phyloP scores from a whole-genome alignment of 2,888 invertebrate species.

The Exocentrus adspersus region DNA sequence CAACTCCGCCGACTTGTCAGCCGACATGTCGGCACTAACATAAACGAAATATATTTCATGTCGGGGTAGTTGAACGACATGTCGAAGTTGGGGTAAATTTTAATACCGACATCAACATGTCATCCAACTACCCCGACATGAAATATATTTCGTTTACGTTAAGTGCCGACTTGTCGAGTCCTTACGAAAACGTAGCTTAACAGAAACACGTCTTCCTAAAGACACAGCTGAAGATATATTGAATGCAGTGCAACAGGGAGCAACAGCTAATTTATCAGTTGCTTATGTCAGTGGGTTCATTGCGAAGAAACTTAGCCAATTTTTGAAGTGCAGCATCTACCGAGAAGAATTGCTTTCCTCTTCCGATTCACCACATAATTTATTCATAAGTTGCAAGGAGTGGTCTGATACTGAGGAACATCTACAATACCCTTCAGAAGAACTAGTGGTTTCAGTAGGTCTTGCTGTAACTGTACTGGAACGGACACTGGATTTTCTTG shows the following conservation, averaged over 20 bases:
- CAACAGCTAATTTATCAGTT: slow-evolving; percentile 23
- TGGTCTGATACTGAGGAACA: slow-evolving; percentile 14
- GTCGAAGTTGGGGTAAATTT: no score
- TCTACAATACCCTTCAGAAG: neutral
- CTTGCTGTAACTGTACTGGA: neutral
- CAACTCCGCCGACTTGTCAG: no score
- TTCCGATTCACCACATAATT: slow-evolving; percentile 15
- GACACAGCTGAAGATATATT: neutral
- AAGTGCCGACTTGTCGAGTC: no score
- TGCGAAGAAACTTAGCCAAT: slow-evolving; percentile 2
- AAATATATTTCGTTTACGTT: no score
- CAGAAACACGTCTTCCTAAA: neutral
- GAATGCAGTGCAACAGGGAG: neutral
- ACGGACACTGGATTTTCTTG: neutral
- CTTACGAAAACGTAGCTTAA: no score
- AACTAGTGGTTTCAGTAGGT: neutral
- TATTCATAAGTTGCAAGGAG: slow-evolving; percentile 24
- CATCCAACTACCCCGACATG: neutral
- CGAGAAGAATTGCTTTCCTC: neutral
- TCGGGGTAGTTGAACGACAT: no score
- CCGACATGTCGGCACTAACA: no score
- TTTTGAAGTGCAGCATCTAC: neutral
- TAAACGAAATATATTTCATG: no score
- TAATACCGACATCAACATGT: no score
- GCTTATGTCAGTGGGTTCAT: slow-evolving; percentile 31